Evolutionary conservation across 2,888 invertebrate species (phyloP).

Genomic region (Oligia latruncula): DNA sequence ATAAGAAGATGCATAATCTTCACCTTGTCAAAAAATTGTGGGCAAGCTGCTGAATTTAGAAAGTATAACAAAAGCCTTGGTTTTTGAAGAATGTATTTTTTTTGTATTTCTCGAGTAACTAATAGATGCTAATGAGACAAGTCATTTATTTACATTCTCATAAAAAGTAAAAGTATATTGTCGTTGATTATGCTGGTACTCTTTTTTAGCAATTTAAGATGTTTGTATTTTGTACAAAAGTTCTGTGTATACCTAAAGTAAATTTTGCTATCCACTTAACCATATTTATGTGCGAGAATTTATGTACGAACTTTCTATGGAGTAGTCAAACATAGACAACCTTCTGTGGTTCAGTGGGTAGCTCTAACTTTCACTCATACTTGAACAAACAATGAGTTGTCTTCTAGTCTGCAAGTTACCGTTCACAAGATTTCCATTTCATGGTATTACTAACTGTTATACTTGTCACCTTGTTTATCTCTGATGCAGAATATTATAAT

Average conservation of each 20-base stretch:
- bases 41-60: constrained; percentile 30
- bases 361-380: constrained; percentile 67
- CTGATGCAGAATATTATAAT: constrained; percentile 5
- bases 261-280: constrained; percentile 24
- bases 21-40: background rate
- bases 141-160: constrained; percentile 13
- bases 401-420: constrained; percentile 21
- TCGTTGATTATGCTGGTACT: background rate
- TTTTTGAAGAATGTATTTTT: background rate
- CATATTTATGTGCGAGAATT: constrained; percentile 22
- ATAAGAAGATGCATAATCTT: background rate
- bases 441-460: constrained; percentile 10
- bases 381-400: constrained; percentile 47
- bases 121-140: constrained; percentile 15
- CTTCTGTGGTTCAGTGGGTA: constrained; percentile 54
- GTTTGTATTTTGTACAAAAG: background rate
- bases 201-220: background rate
- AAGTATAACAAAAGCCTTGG: constrained; percentile 22
- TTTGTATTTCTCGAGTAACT: background rate
- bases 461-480: constrained; percentile 7
- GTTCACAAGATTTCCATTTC: constrained; percentile 36
- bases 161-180: background rate
- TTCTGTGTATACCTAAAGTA: background rate
- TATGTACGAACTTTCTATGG: constrained; percentile 65
- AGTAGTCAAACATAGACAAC: constrained; percentile 59